Evolutionary conservation across 2,888 invertebrate genomes (phyloP).

Genomic region (Tricholauxania praeusta): DNA sequence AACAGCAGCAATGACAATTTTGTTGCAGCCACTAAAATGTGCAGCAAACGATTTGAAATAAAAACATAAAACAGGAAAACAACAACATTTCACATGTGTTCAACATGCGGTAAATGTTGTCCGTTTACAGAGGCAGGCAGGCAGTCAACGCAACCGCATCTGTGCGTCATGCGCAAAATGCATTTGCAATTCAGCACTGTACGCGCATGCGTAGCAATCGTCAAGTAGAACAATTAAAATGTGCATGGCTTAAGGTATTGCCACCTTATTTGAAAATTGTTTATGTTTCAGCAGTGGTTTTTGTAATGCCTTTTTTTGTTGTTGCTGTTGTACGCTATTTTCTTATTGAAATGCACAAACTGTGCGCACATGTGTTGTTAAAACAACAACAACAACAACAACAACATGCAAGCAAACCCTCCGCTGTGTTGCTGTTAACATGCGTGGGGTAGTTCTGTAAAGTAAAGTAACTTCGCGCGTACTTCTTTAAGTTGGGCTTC

Average conservation of each 20-base stretch:
- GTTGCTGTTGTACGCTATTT: neutral
- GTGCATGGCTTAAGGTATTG: constrained; percentile 19
- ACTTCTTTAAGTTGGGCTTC: neutral
- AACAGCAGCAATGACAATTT: constrained; percentile 19
- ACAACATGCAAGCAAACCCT: neutral
- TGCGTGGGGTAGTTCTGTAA: constrained; percentile 27
- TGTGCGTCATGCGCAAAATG: constrained; percentile 15
- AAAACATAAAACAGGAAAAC: neutral
- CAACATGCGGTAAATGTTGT: constrained; percentile 27
- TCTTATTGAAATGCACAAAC: constrained; percentile 12
- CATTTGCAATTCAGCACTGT: constrained; percentile 16
- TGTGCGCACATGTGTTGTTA: constrained; percentile 17
- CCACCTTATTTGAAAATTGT: constrained; percentile 18
- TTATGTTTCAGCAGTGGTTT: neutral
- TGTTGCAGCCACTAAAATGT: neutral
- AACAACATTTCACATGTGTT: constrained; percentile 23
- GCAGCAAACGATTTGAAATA: neutral
- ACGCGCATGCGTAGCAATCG: constrained; percentile 24
- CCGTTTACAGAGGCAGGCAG: neutral
- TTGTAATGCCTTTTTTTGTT: neutral
- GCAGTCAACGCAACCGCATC: constrained; percentile 5
- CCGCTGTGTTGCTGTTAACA: constrained; percentile 15
- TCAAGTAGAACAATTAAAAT: constrained; percentile 7
- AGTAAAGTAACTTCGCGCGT: neutral
- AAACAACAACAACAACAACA: constrained; percentile 13